A percentile compares a stretch with the other conserved stretches of the same genome.
These are phyloP conservation scores for Trimorus sp. DNA, from an alignment of 2,888 invertebrate species.

Conservation along the genomic window DNA sequence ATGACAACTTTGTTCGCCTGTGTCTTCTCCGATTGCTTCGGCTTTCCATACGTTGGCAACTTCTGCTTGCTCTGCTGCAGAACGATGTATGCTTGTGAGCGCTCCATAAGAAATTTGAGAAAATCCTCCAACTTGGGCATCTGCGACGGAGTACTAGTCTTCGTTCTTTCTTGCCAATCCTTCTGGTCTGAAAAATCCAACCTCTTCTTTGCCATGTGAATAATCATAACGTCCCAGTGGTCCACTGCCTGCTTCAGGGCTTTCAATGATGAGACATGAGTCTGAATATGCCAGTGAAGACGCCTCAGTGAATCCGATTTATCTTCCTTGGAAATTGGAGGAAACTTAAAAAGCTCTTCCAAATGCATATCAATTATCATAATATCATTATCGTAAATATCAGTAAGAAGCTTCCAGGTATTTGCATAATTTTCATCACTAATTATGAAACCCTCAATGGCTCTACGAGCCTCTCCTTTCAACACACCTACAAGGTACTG, in stretches of 20 bases:
- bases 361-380: conserved; percentile 17
- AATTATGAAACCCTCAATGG: conserved; percentile 3
- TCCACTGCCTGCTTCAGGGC: background rate
- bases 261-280: conserved; percentile 1
- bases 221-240: conserved; percentile 6
- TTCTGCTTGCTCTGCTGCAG: background rate
- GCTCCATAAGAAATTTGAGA: background rate
- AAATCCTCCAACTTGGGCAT: conserved; percentile 4
- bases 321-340: background rate
- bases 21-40: no score
- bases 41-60: background rate
- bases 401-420: conserved; percentile 4
- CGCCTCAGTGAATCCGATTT: background rate
- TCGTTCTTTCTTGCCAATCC: conserved; percentile 3
- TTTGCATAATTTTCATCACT: conserved; percentile 8
- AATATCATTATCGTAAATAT: conserved; percentile 4
- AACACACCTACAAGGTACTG: conserved; percentile 7
- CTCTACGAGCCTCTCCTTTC: conserved; percentile 4
- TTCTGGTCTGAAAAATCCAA: background rate
- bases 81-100: background rate
- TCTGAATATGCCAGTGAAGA: conserved; percentile 1
- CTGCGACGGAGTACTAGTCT: background rate
- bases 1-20: no score
- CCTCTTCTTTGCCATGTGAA: background rate
- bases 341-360: conserved; percentile 20